Evolutionary conservation across 2,113 vertebrate species (phyloP).

Genomic region (Catharus bicknelli): DNA sequence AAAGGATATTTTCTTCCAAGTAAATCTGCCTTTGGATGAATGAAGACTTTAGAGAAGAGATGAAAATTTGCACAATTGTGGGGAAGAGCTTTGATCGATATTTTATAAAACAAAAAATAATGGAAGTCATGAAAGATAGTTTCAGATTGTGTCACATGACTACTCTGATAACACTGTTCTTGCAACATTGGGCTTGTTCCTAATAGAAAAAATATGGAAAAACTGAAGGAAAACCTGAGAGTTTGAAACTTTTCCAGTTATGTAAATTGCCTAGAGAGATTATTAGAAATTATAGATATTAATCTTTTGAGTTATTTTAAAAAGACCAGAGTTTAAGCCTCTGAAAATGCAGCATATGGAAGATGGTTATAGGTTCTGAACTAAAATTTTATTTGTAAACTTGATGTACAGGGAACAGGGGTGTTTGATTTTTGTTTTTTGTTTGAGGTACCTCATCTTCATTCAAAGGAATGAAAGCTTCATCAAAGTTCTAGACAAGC

Average conservation of each 20-base stretch:
- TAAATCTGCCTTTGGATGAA: background rate
- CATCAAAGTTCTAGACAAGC: background rate
- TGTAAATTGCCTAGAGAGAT: background rate
- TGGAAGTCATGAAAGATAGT: background rate
- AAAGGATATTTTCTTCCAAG: background rate
- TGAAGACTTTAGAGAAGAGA: background rate
- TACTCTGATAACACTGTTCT: background rate
- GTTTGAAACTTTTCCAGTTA: background rate
- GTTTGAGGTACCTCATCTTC: background rate
- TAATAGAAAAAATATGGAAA: background rate
- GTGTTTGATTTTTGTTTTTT: background rate
- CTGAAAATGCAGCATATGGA: background rate
- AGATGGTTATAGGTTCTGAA: background rate
- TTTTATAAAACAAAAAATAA: background rate
- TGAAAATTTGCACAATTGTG: background rate
- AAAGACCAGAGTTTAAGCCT: background rate
- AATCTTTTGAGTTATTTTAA: background rate
- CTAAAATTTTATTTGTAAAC: background rate
- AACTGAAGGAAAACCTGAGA: background rate
- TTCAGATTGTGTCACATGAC: background rate
- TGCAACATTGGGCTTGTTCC: background rate
- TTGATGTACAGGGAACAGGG: background rate
- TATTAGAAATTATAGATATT: background rate
- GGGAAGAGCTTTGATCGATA: background rate
- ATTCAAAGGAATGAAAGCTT: background rate